phyloP scores from a whole-genome alignment of 2,888 invertebrate species.

The Argynnis bischoffii region DNA sequence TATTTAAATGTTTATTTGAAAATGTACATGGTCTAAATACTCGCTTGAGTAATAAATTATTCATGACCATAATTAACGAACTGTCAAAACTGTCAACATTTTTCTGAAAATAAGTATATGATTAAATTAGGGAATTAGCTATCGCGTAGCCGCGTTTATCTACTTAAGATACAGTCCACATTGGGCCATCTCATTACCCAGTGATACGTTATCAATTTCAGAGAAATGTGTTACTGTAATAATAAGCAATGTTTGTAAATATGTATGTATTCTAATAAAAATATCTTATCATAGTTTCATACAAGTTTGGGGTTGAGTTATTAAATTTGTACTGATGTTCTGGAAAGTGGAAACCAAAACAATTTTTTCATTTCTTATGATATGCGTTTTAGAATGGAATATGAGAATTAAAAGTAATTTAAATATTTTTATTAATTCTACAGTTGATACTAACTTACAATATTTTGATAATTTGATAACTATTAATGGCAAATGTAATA shows the following conservation, averaged over 20 bases:
- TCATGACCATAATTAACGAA: background rate
- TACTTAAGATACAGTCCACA: slow-evolving; percentile 1
- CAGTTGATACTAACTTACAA: too few relatives aligned
- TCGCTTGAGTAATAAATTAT: background rate
- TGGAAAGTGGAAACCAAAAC: background rate
- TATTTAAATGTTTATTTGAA: background rate
- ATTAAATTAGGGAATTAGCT: too few relatives aligned
- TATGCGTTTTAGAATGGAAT: background rate
- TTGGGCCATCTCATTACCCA: slow-evolving; percentile 14
- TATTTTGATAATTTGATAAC: too few relatives aligned
- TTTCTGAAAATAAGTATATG: background rate
- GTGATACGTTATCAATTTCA: slow-evolving; percentile 21
- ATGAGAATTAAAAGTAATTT: too few relatives aligned
- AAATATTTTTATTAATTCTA: too few relatives aligned
- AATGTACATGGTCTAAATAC: background rate
- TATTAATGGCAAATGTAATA: too few relatives aligned
- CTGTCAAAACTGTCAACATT: too few relatives aligned
- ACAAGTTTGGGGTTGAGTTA: background rate
- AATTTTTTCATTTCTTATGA: slow-evolving; percentile 11
- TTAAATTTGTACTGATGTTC: background rate
- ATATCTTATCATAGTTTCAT: background rate
- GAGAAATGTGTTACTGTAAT: slow-evolving; percentile 6
- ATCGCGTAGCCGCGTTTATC: background rate
- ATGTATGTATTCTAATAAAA: background rate
- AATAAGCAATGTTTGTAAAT: background rate